phyloP scores from a whole-genome alignment of 2,797 vertebrate genomes.

The Coccyzus lansbergi region DNA sequence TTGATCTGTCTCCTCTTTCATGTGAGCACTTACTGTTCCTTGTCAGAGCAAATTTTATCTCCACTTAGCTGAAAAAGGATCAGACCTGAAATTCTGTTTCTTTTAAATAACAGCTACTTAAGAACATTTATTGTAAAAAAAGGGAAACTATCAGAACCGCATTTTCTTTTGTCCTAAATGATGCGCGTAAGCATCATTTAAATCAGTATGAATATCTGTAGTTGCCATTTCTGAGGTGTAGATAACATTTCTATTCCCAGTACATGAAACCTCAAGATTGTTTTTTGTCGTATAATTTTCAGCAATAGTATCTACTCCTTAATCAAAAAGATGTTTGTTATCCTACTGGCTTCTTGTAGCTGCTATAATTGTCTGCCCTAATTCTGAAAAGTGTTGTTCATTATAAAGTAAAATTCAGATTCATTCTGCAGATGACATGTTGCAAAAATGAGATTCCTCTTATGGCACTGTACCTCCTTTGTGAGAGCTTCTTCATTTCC shows the following conservation, averaged over 20 bases:
- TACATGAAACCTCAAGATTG: not conserved
- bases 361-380: not conserved
- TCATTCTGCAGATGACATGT: not conserved
- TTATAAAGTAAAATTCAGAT: not conserved
- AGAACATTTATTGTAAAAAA: not conserved
- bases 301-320: not conserved
- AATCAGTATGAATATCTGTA: not conserved
- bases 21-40: not conserved
- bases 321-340: not conserved
- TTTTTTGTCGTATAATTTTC: not conserved
- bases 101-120: not conserved
- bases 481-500: not conserved
- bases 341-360: not conserved
- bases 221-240: not conserved
- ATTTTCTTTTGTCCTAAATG: not conserved
- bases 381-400: not conserved
- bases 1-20: not conserved
- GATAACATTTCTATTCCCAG: not conserved
- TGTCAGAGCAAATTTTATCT: not conserved
- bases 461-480: not conserved
- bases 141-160: not conserved
- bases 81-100: not conserved
- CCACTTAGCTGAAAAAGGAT: not conserved
- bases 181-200: not conserved
- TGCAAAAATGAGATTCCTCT: constrained; percentile 23